A percentile compares a stretch with the other conserved stretches of the same genome.
These are phyloP conservation scores for Palythoa caribaeorum DNA, from an alignment of 92 coral and sea anemone genomes.

Conservation along the genomic window DNA sequence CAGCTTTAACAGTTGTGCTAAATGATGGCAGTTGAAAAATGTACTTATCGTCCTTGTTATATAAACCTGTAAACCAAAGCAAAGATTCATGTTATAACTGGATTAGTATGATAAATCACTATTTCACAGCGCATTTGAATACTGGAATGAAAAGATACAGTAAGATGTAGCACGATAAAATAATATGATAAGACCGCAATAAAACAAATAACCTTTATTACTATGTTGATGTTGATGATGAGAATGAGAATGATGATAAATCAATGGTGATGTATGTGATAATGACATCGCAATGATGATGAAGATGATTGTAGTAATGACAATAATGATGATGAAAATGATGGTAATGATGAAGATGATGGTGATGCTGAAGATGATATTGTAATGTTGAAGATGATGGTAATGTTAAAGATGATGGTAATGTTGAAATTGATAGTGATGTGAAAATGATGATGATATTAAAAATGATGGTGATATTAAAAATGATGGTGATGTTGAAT, in stretches of 20 bases:
- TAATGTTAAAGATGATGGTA: neutral
- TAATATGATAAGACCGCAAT: no score
- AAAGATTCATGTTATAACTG: neutral
- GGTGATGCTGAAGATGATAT: neutral
- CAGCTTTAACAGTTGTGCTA: slow-evolving; percentile 67
- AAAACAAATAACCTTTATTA: no score
- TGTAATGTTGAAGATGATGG: neutral
- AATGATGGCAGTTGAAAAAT: slow-evolving; percentile 65
- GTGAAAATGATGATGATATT: no score
- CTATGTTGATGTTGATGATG: no score
- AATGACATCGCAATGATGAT: no score
- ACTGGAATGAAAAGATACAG: neutral
- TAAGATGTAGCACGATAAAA: neutral
- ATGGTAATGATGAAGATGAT: no score
- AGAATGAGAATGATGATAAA: no score
- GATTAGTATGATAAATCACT: no score
- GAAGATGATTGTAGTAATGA: no score
- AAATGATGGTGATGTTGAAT: neutral
- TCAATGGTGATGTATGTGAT: no score
- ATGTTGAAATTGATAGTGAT: neutral
- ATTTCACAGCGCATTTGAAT: no score
- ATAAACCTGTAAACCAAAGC: slow-evolving; percentile 56
- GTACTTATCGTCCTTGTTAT: slow-evolving; percentile 60
- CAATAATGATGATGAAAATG: no score
- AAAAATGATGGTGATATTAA: neutral